A percentile compares a stretch with the other conserved stretches of the same genome.
phyloP scores from a whole-genome alignment of 2,888 invertebrate genomes.

The Dryobotodes eremita region DNA sequence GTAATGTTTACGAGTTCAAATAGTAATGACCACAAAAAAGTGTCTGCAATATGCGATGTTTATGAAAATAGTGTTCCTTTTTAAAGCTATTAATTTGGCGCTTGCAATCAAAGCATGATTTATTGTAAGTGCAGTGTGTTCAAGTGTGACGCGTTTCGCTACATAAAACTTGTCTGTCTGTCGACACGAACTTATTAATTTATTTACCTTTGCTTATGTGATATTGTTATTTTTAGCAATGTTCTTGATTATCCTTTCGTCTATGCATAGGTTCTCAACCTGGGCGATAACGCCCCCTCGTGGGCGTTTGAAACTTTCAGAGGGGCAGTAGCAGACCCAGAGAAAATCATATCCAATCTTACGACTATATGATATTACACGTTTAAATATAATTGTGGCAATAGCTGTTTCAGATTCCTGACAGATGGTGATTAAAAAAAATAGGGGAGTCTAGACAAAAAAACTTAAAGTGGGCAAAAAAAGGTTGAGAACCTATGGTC shows the following conservation, averaged over 20 bases:
- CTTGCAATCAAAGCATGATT: constrained; percentile 51
- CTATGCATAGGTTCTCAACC: no score
- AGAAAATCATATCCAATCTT: no score
- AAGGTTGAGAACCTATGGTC: background rate
- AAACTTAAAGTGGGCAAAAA: no score
- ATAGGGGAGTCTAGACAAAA: no score
- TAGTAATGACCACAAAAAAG: constrained; percentile 35
- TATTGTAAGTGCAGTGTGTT: constrained; percentile 36
- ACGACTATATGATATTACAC: no score
- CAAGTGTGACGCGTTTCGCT: constrained; percentile 52
- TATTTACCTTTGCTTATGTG: constrained; percentile 35
- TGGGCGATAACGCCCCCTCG: no score
- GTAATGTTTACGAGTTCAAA: constrained; percentile 29
- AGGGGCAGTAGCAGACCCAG: no score
- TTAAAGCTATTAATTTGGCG: constrained; percentile 50
- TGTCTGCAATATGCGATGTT: constrained; percentile 29
- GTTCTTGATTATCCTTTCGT: background rate
- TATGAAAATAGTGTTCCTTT: constrained; percentile 24
- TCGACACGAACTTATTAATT: constrained; percentile 50
- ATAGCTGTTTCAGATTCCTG: no score
- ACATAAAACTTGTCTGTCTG: constrained; percentile 62
- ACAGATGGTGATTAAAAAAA: no score
- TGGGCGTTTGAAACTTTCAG: no score
- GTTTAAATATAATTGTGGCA: no score
- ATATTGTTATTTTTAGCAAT: background rate